These are phyloP conservation scores for Pelecanus crispus DNA, from an alignment of 2,113 vertebrate species.

Conservation along the genomic window DNA sequence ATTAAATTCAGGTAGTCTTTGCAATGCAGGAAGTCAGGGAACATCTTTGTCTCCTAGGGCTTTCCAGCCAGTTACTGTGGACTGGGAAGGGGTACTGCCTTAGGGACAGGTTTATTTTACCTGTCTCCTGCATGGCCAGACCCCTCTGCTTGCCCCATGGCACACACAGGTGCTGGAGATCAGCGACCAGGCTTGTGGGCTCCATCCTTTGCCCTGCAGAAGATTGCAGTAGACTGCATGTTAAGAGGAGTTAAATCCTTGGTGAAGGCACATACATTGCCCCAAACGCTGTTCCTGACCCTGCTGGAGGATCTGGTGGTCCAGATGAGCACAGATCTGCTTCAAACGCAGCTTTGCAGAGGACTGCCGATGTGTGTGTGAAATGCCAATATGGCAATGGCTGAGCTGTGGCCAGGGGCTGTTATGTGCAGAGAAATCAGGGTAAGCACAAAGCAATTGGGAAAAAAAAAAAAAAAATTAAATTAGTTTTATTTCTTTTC, in stretches of 20 bases:
- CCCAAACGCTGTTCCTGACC: neutral
- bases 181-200: too few relatives aligned
- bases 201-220: neutral
- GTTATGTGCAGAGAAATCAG: neutral
- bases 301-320: neutral
- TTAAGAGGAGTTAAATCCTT: neutral
- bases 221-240: neutral
- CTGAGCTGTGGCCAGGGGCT: neutral
- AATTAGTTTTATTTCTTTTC: conserved; percentile 38
- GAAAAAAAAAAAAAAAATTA: neutral
- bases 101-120: neutral
- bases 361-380: neutral
- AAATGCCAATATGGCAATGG: neutral
- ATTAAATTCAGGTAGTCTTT: neutral
- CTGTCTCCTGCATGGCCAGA: neutral
- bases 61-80: neutral
- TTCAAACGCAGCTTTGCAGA: neutral
- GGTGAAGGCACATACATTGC: neutral
- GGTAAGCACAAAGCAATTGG: neutral
- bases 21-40: neutral
- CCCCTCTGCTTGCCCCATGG: neutral
- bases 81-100: neutral
- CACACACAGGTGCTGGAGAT: neutral
- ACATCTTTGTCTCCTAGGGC: fast-evolving
- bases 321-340: neutral